phyloP scores from a whole-genome alignment of 2,113 vertebrate species.

The Vireo altiloquus region DNA sequence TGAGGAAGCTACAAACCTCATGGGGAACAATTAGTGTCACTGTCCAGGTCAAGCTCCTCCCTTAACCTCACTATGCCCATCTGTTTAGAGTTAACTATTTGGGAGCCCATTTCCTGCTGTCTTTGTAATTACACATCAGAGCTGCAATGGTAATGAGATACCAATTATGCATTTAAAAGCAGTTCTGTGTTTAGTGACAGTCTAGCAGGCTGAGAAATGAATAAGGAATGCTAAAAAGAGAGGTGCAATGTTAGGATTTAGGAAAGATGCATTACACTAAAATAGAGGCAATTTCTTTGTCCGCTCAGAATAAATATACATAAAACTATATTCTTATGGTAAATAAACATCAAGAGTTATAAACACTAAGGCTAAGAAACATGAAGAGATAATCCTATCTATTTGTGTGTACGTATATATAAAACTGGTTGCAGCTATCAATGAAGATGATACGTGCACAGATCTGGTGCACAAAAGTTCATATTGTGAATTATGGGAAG shows the following conservation, averaged over 20 bases:
- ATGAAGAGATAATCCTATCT: not conserved
- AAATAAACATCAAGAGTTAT: not conserved
- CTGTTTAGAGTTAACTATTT: not conserved
- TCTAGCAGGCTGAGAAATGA: not conserved
- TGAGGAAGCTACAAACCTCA: not conserved
- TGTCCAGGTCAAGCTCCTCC: not conserved
- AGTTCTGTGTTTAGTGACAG: not conserved
- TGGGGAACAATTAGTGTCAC: not conserved
- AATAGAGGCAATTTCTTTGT: not conserved
- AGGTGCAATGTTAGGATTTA: not conserved
- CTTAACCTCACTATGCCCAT: not conserved
- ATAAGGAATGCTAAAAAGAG: not conserved
- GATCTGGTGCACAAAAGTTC: not conserved
- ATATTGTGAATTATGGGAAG: not conserved
- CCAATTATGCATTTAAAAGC: not conserved
- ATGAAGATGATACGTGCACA: rapidly evolving
- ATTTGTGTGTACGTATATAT: not conserved
- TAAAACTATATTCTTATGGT: not conserved
- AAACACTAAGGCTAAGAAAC: not conserved
- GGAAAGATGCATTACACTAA: not conserved
- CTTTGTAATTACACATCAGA: not conserved
- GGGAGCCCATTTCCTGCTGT: not conserved
- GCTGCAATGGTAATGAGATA: rapidly evolving
- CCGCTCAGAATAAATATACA: not conserved
- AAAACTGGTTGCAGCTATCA: not conserved